A percentile compares a stretch with the other conserved stretches of the same genome.
Evolutionary conservation across 2,113 vertebrate genomes (phyloP).

Genomic region (Athene noctua): DNA sequence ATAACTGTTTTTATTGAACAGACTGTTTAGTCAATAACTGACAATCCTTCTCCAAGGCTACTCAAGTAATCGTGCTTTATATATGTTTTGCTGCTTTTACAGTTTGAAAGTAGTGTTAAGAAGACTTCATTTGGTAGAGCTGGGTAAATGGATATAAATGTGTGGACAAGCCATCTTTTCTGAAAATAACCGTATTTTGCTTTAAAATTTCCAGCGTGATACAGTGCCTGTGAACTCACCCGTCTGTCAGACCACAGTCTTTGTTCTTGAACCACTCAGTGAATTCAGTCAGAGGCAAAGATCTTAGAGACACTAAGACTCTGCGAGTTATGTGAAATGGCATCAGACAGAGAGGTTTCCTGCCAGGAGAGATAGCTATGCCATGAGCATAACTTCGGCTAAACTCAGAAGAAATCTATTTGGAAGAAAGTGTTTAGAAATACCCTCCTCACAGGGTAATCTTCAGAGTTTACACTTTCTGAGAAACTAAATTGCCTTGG

Average conservation of each 20-base stretch:
- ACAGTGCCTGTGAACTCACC: rapidly evolving
- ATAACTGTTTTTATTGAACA: neutral
- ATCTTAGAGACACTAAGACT: neutral
- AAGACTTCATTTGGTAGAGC: neutral
- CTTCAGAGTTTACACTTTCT: neutral
- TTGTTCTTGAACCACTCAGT: neutral
- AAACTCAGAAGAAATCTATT: neutral
- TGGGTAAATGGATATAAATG: neutral
- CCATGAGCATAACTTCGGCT: neutral
- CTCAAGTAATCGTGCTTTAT: neutral
- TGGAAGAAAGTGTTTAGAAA: neutral
- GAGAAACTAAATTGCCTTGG: neutral
- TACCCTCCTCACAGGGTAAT: neutral
- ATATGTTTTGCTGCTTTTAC: neutral
- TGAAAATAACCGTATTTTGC: neutral
- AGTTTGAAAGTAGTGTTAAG: neutral
- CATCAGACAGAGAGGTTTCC: neutral
- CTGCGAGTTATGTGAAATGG: neutral
- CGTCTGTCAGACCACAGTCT: neutral
- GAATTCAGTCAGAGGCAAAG: neutral
- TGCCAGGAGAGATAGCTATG: neutral
- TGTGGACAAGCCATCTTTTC: neutral
- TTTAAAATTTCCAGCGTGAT: neutral
- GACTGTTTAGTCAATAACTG: neutral
- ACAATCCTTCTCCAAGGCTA: neutral